Base-by-base conservation (phyloP, 1,140 invertebrate genomes). In the Gryon sp. region DNA sequence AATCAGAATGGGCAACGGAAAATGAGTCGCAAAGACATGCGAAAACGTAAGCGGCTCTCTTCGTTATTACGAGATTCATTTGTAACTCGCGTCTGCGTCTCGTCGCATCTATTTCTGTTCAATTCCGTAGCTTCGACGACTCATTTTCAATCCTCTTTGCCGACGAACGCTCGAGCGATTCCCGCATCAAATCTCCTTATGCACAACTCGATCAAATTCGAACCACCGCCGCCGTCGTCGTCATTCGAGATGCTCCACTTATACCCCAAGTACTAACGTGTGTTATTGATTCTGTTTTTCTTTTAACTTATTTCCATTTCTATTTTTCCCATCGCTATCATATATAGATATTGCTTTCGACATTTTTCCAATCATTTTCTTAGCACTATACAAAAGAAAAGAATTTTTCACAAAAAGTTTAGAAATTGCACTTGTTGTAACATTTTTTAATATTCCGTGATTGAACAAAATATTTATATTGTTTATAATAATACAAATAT, bases 81-180 rank as follows among this genome's bases (percentile, higher is more conserved):
- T 83, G 80, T 78, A 84, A 84, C 78, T 82, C 60, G 52, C 74
- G 74, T 70, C 41, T 57, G 46, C 65, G 68, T 78, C 38, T 76
- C 52, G n/a, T 26, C 16, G 69, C 41, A 34, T 74, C 69, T 74
- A 48, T 53, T 48, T 30, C 59, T 18, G 73, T 77, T 78, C 76
- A 76, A 78, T 80, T 82, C 65, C 78, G 76, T 65, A 70, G 78
- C 78, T 80, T 80, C 72, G 68, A 79, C 74, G 65, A 81, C 75
- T 82, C 76, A 75, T 65, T 76, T 65, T 36, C 84, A 84, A 87
- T 87, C 83, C 82, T 84, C 83, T 87, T 85, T 86, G 80, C 78
- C 81, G 76, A 78, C 79, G 81, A 85, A 87, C 80, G 83, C 80
- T 83, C 66, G 41, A 84, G 53, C 80, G 84, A 83, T 70, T 72